A percentile compares a stretch with the other conserved stretches of the same genome.
Evolutionary conservation across 2,888 invertebrate genomes (phyloP).

Genomic region (Cantharis flavilabris): DNA sequence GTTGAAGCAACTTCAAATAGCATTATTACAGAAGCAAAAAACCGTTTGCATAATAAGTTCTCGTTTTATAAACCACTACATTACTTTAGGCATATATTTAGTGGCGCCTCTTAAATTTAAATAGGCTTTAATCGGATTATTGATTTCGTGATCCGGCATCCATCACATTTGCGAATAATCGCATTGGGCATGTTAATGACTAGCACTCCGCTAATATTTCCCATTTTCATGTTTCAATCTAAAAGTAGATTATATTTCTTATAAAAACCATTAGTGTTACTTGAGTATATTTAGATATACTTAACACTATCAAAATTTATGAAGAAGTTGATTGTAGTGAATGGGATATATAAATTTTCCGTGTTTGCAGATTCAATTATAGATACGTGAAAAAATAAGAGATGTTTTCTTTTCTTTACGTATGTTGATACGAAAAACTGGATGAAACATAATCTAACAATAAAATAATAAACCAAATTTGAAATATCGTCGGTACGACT

Average conservation of each 20-base stretch:
- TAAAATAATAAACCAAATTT: neutral
- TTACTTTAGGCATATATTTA: neutral
- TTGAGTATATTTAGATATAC: neutral
- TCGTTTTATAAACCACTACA: slow-evolving; percentile 6
- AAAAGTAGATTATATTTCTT: neutral
- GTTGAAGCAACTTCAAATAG: neutral
- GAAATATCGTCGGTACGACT: neutral
- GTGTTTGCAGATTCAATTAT: neutral
- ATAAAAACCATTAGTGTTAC: neutral
- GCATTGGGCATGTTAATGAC: neutral
- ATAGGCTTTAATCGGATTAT: slow-evolving; percentile 11
- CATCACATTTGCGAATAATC: neutral
- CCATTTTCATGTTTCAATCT: neutral
- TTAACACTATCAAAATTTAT: neutral
- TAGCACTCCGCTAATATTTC: neutral
- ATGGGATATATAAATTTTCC: neutral
- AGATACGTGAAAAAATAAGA: neutral
- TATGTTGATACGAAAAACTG: neutral
- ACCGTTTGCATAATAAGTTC: slow-evolving; percentile 16
- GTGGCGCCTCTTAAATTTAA: slow-evolving; percentile 8
- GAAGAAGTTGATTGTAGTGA: neutral
- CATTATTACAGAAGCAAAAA: slow-evolving; percentile 7
- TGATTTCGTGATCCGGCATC: neutral
- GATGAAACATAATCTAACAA: neutral
- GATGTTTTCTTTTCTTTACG: neutral